Conservation (phyloP, 1,140 invertebrate species). For the Drosophila bocki region DNA sequence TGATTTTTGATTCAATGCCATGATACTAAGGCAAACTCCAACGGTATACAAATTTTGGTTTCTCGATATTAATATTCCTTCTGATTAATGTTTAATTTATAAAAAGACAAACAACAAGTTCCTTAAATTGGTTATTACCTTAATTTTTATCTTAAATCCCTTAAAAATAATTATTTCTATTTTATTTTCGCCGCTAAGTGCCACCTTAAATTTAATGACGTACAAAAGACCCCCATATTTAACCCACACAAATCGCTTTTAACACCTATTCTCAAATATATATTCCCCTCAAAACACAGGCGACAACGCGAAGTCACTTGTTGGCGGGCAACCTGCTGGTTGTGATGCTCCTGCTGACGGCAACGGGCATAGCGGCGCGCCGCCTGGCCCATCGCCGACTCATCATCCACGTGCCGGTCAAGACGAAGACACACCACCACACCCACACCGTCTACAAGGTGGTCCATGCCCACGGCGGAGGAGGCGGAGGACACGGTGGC, state of each 20-base stretch:
- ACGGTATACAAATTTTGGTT: too few species aligned
- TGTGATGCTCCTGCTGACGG: slow-evolving; percentile 50
- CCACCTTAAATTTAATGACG: neutral
- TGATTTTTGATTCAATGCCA: too few species aligned
- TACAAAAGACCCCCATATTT: neutral
- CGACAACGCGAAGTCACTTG: slow-evolving; percentile 11
- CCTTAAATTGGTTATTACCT: neutral
- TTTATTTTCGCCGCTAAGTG: neutral
- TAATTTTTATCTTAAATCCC: neutral
- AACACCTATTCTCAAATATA: neutral
- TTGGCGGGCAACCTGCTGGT: slow-evolving; percentile 36
- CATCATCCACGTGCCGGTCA: slow-evolving; percentile 79
- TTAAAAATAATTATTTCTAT: neutral
- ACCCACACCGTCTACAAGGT: slow-evolving; percentile 79
- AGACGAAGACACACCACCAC: slow-evolving; percentile 79
- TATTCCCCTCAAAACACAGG: neutral
- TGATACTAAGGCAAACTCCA: too few species aligned
- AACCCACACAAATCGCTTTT: neutral
- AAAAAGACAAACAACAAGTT: neutral
- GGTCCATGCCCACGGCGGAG: slow-evolving; percentile 51
- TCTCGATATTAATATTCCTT: too few species aligned
- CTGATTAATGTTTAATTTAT: too few species aligned
- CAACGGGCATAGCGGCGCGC: slow-evolving; percentile 55
- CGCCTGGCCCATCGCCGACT: slow-evolving; percentile 66
- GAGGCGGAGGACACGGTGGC: slow-evolving; percentile 25